phyloP scores from a whole-genome alignment of 2,797 vertebrate genomes.

The Austrolebias charrua region DNA sequence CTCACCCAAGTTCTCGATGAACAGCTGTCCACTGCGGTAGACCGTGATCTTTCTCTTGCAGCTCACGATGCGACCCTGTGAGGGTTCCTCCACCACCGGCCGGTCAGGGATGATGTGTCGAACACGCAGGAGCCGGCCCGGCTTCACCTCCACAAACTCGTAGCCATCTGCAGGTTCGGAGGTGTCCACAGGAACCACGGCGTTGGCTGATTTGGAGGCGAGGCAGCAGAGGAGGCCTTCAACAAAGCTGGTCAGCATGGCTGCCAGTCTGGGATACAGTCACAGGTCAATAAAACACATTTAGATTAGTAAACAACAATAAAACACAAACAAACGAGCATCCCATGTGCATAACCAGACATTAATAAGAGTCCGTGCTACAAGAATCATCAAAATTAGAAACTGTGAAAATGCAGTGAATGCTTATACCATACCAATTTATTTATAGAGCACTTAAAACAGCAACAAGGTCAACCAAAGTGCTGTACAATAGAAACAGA shows the following conservation, averaged over 20 bases:
- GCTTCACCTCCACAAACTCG: slow-evolving; percentile 95
- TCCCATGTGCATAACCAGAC: too few relatives aligned
- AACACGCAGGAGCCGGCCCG: slow-evolving; percentile 88
- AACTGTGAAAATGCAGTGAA: too few relatives aligned
- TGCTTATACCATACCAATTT: too few relatives aligned
- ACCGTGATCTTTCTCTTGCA: slow-evolving; percentile 92
- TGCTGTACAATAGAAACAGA: too few relatives aligned
- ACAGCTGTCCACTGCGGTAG: slow-evolving; percentile 90
- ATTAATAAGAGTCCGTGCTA: background rate
- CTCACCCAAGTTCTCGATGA: slow-evolving; percentile 90
- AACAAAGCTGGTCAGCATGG: slow-evolving; percentile 90
- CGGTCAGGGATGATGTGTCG: slow-evolving; percentile 81
- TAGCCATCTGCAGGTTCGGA: slow-evolving; percentile 87
- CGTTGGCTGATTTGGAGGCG: slow-evolving; percentile 83
- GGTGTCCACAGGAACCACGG: slow-evolving; percentile 86
- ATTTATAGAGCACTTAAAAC: too few relatives aligned
- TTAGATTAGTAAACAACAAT: background rate
- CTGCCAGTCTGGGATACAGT: slow-evolving; percentile 56
- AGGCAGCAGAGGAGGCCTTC: slow-evolving; percentile 92
- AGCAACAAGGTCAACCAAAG: too few relatives aligned
- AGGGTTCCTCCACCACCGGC: slow-evolving; percentile 62
- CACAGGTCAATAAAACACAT: slow-evolving; percentile 12
- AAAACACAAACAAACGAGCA: background rate
- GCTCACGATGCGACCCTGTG: slow-evolving; percentile 75
- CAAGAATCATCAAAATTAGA: background rate